A percentile compares a stretch with the other conserved stretches of the same genome.
phyloP scores from a whole-genome alignment of 2,888 invertebrate genomes.

The Melinaea marsaeus region DNA sequence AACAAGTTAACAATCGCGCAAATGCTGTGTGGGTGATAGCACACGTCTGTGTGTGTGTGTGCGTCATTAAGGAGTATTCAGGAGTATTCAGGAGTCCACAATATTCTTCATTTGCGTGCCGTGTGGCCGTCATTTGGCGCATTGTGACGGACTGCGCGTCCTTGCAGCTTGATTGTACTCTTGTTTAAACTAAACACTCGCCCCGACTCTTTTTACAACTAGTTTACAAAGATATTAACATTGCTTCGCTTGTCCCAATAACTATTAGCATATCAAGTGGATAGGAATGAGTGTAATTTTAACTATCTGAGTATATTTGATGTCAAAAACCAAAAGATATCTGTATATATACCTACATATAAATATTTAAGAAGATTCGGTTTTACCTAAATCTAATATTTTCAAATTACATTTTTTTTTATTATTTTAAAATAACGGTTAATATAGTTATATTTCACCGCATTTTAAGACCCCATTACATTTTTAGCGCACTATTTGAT shows the following conservation, averaged over 20 bases:
- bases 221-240: conserved; percentile 5
- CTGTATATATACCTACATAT: too few species aligned
- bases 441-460: too few species aligned
- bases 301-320: too few species aligned
- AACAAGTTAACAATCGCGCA: conserved; percentile 65
- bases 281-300: too few species aligned
- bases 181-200: conserved; percentile 51
- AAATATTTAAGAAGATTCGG: too few species aligned
- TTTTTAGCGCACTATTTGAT: too few species aligned
- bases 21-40: conserved; percentile 62
- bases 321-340: too few species aligned
- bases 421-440: too few species aligned
- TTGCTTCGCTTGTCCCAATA: not conserved
- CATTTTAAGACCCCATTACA: too few species aligned
- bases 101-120: conserved; percentile 77
- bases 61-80: conserved; percentile 76
- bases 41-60: conserved; percentile 41
- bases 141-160: conserved; percentile 64
- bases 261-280: too few species aligned
- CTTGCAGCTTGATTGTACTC: conserved; percentile 68
- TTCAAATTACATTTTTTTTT: too few species aligned
- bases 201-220: conserved; percentile 10
- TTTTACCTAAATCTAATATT: too few species aligned
- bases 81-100: conserved; percentile 74
- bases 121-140: conserved; percentile 70